These are phyloP conservation scores for Leptonema lineaticorne DNA, from an alignment of 1,140 invertebrate species.

Conservation along the genomic window DNA sequence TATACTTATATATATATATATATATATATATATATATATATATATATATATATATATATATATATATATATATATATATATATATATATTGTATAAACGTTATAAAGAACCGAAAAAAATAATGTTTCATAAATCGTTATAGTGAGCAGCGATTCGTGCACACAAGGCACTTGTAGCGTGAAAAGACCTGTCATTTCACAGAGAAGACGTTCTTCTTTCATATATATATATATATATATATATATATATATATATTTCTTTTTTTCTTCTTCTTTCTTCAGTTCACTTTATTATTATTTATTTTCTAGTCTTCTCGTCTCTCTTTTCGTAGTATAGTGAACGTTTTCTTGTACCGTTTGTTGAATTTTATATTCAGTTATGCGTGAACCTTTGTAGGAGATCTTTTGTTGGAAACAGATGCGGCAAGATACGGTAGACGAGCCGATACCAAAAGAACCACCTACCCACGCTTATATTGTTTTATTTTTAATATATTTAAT, in stretches of 20 bases:
- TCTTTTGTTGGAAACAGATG: constrained; percentile 23
- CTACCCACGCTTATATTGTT: no score
- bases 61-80: no score
- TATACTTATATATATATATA: no score
- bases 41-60: no score
- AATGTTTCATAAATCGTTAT: not conserved
- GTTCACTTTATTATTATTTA: not conserved
- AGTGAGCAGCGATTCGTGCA: not conserved
- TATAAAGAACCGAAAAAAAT: not conserved
- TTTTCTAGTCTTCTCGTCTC: no score
- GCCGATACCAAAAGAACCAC: not conserved
- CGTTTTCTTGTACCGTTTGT: constrained; percentile 17
- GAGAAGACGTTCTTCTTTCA: not conserved
- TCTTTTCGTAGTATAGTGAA: not conserved
- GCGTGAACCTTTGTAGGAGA: constrained; percentile 27
- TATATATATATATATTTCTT: no score
- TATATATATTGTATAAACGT: no score
- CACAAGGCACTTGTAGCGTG: constrained; percentile 6
- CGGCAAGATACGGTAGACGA: constrained; percentile 8
- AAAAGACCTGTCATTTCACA: constrained; percentile 17
- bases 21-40: no score
- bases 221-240: no score
- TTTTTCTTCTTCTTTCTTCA: no score
- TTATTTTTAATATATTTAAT: no score
- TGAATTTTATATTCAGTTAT: constrained; percentile 32